Percentiles rank a stretch among this genome's conserved stretches.
phyloP scores from a whole-genome alignment of 92 coral and sea anemone species.

The Actinostola sp. region DNA sequence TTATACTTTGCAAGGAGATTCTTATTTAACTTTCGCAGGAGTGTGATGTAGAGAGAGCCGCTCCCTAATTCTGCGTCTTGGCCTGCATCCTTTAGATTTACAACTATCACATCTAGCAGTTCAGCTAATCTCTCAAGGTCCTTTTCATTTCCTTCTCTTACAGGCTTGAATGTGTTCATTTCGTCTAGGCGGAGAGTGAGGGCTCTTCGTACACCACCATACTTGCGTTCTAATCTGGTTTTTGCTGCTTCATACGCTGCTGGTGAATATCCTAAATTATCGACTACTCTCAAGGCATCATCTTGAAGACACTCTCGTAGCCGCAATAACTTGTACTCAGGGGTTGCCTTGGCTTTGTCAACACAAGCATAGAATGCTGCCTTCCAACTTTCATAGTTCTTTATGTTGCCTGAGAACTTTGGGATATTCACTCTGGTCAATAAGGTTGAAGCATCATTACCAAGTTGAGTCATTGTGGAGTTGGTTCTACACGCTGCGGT shows the following conservation, averaged over 20 bases:
- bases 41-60: conserved; percentile 53
- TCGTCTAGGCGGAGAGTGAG: conserved; percentile 47
- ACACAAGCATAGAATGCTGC: too few species aligned
- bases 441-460: too few species aligned
- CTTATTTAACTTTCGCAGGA: conserved; percentile 40
- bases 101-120: conserved; percentile 33
- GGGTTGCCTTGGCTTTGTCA: too few species aligned
- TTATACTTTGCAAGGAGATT: conserved; percentile 45
- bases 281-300: conserved; percentile 63
- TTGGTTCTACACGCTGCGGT: too few species aligned
- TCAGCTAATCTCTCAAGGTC: conserved; percentile 47
- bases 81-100: conserved; percentile 59
- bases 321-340: conserved; percentile 56
- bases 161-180: conserved; percentile 41
- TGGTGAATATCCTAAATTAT: conserved; percentile 59
- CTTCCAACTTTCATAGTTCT: too few species aligned
- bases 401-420: too few species aligned
- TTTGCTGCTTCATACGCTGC: conserved; percentile 64
- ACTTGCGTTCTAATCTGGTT: conserved; percentile 53
- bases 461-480: too few species aligned
- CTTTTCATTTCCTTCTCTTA: conserved; percentile 39
- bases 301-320: conserved; percentile 52
- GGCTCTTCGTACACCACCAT: conserved; percentile 52
- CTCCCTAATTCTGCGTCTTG: conserved; percentile 56
- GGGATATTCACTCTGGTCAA: too few species aligned